Conservation (phyloP, 1,140 invertebrate genomes). For the Cydia fagiglandana region DNA sequence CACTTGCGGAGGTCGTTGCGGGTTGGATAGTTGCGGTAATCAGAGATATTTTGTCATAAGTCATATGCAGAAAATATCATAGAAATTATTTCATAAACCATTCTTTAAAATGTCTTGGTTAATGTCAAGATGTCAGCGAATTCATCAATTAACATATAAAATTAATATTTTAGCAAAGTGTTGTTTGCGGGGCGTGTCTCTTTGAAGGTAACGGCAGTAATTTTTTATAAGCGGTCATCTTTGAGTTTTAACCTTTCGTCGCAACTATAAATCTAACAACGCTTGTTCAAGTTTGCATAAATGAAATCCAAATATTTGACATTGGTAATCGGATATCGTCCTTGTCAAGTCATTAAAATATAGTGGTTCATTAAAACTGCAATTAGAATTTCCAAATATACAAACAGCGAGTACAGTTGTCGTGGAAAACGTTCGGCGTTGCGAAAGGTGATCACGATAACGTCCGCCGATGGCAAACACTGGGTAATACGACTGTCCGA, state of each 20-base stretch:
- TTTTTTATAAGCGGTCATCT: background rate
- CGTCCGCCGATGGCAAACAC: slow-evolving; percentile 32
- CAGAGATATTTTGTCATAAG: background rate
- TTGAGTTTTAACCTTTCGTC: background rate
- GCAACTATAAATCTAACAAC: slow-evolving; percentile 7
- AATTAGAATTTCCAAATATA: slow-evolving; percentile 51
- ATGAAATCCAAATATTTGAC: slow-evolving; percentile 20
- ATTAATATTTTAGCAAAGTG: background rate
- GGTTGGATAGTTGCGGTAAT: slow-evolving; percentile 18
- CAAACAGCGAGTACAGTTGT: slow-evolving; percentile 34
- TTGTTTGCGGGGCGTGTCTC: background rate
- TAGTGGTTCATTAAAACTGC: slow-evolving; percentile 37
- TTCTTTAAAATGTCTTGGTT: background rate
- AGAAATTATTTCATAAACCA: background rate
- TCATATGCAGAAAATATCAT: background rate
- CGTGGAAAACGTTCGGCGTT: slow-evolving; percentile 47
- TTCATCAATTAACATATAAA: background rate
- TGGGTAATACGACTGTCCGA: slow-evolving; percentile 31
- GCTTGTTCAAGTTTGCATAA: slow-evolving; percentile 9
- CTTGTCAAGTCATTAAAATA: slow-evolving; percentile 30
- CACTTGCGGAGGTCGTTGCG: slow-evolving; percentile 2
- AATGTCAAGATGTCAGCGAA: background rate
- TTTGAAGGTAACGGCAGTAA: background rate
- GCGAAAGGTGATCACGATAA: slow-evolving; percentile 42
- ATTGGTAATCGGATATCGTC: slow-evolving; percentile 27